Base-by-base conservation (phyloP, 2,113 vertebrate genomes). In the Turdus rufiventris region DNA sequence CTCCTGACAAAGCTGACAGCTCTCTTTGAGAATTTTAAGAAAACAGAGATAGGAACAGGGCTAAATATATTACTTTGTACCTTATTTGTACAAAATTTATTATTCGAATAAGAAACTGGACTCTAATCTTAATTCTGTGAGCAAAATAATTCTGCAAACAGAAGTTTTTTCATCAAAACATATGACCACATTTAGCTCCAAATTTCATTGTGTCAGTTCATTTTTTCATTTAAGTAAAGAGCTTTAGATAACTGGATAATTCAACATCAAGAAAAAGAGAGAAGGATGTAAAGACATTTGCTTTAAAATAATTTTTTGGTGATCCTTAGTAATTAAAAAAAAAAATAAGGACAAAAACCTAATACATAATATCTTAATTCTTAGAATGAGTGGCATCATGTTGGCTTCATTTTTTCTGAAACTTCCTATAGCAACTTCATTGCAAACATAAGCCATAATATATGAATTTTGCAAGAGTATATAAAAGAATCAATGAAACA, bases 201-300 rank as follows among this genome's bases (percentile, higher is more conserved):
- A 31, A 58, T 66, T 68, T 76, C 13, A 54, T 71, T 20, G 4
- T 25, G 4, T 28, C 2, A 0, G 10, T 4, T 24, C 2, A 38
- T 58, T 57, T 45, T 89, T 57, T 62, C 0, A 23, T 40, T 76
- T 40, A 31, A 63, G 71, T 74, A 58, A n/a, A 75, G 20, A 38
- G 2, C 2, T 65, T 74, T 36, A 18, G 4, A 47, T 47, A 36
- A 7, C n/a, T 56, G 7, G 2, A n/a, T 43, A 29, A 12, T 47
- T 92, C 16, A 62, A 71, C 9, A 54, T 25, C 58, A 74, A 72
- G 43, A 62, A 63, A 66, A 80, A 67, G 2, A 67, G 14, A 50
- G 20, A 34, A 72, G 65, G 5, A 2, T 3, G 0, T 63, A 38
- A 75, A 68, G 4, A 3, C 2, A 0, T 63, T 85, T 71, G 14